Percentiles rank a stretch among this genome's conserved stretches.
phyloP scores from a whole-genome alignment of 1,140 invertebrate species.

The Scylla paramamosain region DNA sequence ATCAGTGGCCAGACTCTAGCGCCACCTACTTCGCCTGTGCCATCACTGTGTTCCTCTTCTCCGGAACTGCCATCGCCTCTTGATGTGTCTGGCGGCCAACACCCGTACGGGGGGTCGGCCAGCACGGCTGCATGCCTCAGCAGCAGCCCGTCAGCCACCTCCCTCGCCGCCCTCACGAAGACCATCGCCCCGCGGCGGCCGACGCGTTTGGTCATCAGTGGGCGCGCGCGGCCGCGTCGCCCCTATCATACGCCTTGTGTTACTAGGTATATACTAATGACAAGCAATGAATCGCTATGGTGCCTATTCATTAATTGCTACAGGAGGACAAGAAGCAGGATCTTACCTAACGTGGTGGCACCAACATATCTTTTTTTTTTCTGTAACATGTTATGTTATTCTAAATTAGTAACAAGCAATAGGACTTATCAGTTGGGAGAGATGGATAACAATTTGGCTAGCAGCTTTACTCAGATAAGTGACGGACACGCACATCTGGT shows the following conservation, averaged over 20 bases:
- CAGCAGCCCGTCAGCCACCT: conserved; percentile 64
- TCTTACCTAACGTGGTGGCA: no score
- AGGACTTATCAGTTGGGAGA: no score
- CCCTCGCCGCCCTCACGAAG: conserved; percentile 55
- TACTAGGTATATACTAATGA: conserved; percentile 54
- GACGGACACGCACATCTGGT: no score
- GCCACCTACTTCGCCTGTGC: conserved; percentile 60
- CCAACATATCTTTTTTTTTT: no score
- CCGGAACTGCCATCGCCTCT: conserved; percentile 57
- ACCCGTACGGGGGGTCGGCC: conserved; percentile 46
- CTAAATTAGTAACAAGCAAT: no score
- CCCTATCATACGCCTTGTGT: conserved; percentile 73
- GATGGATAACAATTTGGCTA: no score
- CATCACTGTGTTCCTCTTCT: conserved; percentile 46
- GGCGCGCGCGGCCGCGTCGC: conserved; percentile 63
- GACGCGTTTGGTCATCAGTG: conserved; percentile 64
- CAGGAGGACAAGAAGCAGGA: no score
- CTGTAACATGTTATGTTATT: no score
- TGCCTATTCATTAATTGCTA: no score
- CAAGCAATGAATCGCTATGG: no score
- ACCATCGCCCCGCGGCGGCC: conserved; percentile 48
- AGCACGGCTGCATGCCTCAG: conserved; percentile 53
- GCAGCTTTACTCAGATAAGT: no score
- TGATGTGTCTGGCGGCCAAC: conserved; percentile 39
- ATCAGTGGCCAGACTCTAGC: conserved; percentile 38